phyloP scores from a whole-genome alignment of 1,140 invertebrate species.

The Panagrolaimus sp. region DNA sequence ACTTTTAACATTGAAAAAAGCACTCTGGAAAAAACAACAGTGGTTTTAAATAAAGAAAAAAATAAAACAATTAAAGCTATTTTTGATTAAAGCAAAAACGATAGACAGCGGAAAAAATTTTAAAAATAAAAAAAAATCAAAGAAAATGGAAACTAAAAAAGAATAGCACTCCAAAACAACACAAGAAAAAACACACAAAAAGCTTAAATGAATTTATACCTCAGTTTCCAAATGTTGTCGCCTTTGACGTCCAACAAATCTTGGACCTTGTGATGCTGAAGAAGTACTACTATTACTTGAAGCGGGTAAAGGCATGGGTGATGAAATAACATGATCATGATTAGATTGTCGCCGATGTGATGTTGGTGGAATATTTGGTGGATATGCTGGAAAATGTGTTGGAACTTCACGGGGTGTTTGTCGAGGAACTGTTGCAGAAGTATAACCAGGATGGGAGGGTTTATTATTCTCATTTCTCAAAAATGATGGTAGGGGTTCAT shows the following conservation, averaged over 20 bases:
- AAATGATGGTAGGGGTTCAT: slow-evolving; percentile 8
- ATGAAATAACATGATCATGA: neutral
- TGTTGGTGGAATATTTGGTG: slow-evolving; percentile 6
- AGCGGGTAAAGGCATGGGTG: slow-evolving; percentile 13
- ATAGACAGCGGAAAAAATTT: too few species aligned
- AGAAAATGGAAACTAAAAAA: slow-evolving; percentile 2
- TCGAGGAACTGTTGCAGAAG: neutral
- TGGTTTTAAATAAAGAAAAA: too few species aligned
- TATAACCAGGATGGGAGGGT: neutral
- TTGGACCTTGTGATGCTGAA: neutral
- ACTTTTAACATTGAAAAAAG: too few species aligned
- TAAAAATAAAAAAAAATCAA: neutral
- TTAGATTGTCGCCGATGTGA: neutral
- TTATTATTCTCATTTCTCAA: neutral
- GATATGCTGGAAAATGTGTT: neutral
- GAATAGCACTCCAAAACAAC: slow-evolving; percentile 1
- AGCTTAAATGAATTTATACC: neutral
- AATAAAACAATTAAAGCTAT: too few species aligned
- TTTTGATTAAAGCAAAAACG: too few species aligned
- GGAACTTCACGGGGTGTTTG: neutral
- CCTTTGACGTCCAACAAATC: slow-evolving; percentile 9
- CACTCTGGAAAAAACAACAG: too few species aligned
- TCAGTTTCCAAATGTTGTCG: slow-evolving; percentile 14
- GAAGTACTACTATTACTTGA: neutral
- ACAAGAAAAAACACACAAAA: neutral